Percentiles rank a stretch among this genome's conserved stretches.
phyloP scores from a whole-genome alignment of 2,113 vertebrate genomes.

The Ciconia boyciana region DNA sequence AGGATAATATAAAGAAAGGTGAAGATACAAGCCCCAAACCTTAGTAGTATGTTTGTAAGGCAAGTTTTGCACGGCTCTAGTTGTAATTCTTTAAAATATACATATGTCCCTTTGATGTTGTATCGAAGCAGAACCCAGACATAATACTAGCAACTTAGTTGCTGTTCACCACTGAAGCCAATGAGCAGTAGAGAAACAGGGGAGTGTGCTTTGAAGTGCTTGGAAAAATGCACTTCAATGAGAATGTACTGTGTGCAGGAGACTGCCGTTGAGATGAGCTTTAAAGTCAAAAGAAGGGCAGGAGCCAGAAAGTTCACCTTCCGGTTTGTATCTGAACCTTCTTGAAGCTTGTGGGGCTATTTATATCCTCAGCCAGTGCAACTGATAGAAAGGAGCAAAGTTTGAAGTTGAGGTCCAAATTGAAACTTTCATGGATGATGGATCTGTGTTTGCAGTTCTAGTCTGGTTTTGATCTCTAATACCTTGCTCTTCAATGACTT shows the following conservation, averaged over 20 bases:
- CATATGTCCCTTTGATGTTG: slow-evolving; percentile 56
- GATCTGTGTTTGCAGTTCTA: neutral
- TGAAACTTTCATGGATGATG: neutral
- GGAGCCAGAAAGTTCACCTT: neutral
- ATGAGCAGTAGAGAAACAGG: neutral
- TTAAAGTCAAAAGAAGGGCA: slow-evolving; percentile 13
- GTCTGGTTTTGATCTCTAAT: neutral
- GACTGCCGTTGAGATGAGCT: neutral
- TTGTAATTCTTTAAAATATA: slow-evolving; percentile 57
- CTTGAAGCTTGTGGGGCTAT: neutral
- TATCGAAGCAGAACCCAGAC: neutral
- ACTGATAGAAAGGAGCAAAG: neutral
- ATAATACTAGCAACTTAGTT: neutral
- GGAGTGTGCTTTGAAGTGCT: slow-evolving; percentile 47
- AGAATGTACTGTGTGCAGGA: neutral
- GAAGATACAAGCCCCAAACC: neutral
- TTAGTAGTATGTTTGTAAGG: neutral
- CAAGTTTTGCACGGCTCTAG: neutral
- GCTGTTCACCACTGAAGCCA: slow-evolving; percentile 31
- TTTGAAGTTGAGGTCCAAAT: neutral
- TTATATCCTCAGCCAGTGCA: neutral
- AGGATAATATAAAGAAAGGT: neutral
- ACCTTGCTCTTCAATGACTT: neutral
- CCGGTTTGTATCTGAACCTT: neutral
- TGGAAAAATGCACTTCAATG: slow-evolving; percentile 17